Evolutionary conservation across 2,888 invertebrate genomes (phyloP), one percentile per base, ranked within the genome.

Genomic region (Chouioia cunea): DNA sequence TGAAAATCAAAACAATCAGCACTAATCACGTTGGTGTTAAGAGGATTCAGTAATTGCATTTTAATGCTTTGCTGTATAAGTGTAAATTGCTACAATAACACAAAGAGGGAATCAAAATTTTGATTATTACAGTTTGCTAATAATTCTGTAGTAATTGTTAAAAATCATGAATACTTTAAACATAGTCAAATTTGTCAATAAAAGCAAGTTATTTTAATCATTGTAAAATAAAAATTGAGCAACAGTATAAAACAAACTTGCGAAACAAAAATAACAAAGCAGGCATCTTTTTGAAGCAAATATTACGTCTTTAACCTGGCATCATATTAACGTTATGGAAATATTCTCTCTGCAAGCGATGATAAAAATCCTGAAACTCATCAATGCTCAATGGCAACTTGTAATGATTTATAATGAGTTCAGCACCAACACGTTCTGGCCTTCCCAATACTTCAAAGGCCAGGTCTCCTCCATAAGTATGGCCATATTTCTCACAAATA

Each of bases 371-470:
- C 75, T 81, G 79, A 77, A 82, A 81, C 67, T 81, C 80, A 65
- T 79, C 76, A 62, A 77, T 46, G 56, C 78, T 79, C 66, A 84
- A 66, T 2, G 84, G 83, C 72, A 86, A 77, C 75, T 81, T 81
- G 77, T 78, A 80, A 78, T 81, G 77, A 70, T 81, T 73, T 74
- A 80, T 80, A 65, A 81, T 79, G 75, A 82, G 75, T 66, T 82
- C 76, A 43, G 77, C 79, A 46, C 81, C 81, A 72, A 78, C 73
- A 15, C 72, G 88, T 80, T 93, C 93, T 1, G 91, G 91, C 43
- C 92, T 91, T 8, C 95, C 95, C 78, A 94, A 89, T 15, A 94
- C 87, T 84, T 91, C 91, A 85, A 91, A 89, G 85, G 94, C 93
- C 73, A 95, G 86, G 74, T 95, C 93, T 81, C 91, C 90, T 0